Percentiles rank a stretch among this genome's conserved stretches.
phyloP scores from a whole-genome alignment of 92 coral and sea anemone species.

The Siderastrea radians region DNA sequence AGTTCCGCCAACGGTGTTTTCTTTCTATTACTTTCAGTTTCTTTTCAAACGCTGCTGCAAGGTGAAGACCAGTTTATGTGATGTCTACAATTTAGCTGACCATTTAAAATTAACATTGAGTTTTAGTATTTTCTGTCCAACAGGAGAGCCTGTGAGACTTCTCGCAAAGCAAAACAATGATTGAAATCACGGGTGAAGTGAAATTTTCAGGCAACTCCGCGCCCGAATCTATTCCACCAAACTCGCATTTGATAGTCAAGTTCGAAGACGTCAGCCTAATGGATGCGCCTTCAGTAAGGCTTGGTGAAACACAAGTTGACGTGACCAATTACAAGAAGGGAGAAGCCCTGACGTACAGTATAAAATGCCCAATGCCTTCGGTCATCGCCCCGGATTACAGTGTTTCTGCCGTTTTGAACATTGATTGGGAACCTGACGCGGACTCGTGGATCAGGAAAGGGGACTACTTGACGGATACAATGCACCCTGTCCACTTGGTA shows the following conservation, averaged over 20 bases:
- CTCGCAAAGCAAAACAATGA: background rate
- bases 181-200: conserved; percentile 44
- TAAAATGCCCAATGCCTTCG: conserved; percentile 80
- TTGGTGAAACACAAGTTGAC: conserved; percentile 75
- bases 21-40: too few species aligned
- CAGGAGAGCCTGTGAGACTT: too few species aligned
- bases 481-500: conserved; percentile 65
- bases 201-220: conserved; percentile 12
- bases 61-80: too few species aligned
- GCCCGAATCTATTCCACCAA: conserved; percentile 67
- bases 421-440: conserved; percentile 84
- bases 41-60: too few species aligned
- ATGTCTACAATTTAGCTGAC: too few species aligned
- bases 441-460: conserved; percentile 86
- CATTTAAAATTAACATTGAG: too few species aligned
- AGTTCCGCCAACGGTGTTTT: background rate
- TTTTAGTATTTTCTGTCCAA: too few species aligned
- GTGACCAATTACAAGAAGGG: conserved; percentile 83
- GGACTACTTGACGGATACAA: conserved; percentile 84
- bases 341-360: conserved; percentile 75
- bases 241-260: conserved; percentile 81
- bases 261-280: conserved; percentile 82
- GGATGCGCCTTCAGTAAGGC: conserved; percentile 69
- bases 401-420: conserved; percentile 92
- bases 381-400: conserved; percentile 47